These are phyloP conservation scores for Drosophila fungiperda DNA, from an alignment of 2,888 invertebrate species.

Conservation along the genomic window DNA sequence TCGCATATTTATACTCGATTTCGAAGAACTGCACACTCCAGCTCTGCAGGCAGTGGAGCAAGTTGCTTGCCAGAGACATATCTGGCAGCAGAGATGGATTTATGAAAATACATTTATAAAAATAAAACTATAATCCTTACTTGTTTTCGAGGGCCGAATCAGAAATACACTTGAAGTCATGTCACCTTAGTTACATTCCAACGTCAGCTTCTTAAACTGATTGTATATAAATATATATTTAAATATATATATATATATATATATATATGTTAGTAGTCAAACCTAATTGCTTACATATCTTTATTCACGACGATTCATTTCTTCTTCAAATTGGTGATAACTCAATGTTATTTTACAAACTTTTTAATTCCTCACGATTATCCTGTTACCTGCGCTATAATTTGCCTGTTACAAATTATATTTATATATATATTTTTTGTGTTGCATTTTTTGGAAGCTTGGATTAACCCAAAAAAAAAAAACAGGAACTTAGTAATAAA, in stretches of 20 bases:
- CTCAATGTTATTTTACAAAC: neutral
- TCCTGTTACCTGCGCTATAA: too few relatives aligned
- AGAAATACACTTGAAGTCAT: neutral
- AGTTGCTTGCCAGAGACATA: constrained; percentile 29
- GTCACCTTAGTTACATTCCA: neutral
- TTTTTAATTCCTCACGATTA: neutral
- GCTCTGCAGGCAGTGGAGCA: constrained; percentile 19
- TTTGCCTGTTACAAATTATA: neutral
- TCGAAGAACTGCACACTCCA: constrained; percentile 26
- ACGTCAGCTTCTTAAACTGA: neutral
- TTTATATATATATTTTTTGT: too few relatives aligned
- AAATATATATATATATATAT: too few relatives aligned
- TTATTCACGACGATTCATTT: neutral
- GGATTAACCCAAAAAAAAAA: too few relatives aligned
- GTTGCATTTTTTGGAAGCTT: too few relatives aligned
- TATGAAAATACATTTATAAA: neutral
- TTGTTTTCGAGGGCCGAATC: neutral
- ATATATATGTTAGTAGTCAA: too few relatives aligned
- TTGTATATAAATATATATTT: neutral
- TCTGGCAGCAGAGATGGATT: constrained; percentile 41
- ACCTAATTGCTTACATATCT: neutral
- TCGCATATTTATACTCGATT: constrained; percentile 48
- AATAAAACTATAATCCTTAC: constrained; percentile 9
- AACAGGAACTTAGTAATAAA: neutral
- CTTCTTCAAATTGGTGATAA: neutral